phyloP scores from a whole-genome alignment of 2,888 invertebrate species.

The Rhabditoides inermis region DNA sequence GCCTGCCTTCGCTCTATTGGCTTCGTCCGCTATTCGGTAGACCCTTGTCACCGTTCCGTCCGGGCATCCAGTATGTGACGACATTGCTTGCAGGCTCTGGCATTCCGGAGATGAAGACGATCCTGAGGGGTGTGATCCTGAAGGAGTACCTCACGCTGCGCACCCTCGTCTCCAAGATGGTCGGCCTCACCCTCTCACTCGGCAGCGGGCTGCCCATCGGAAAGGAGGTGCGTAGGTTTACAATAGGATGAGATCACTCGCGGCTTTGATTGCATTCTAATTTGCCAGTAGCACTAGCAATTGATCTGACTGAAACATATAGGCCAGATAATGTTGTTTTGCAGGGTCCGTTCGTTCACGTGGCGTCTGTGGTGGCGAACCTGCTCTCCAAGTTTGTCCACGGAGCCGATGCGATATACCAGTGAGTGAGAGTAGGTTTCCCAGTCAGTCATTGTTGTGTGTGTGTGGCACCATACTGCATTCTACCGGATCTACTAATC shows the following conservation, averaged over 20 bases:
- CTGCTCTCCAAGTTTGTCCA: constrained; percentile 82
- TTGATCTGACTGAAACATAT: too few relatives aligned
- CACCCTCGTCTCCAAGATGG: constrained; percentile 84
- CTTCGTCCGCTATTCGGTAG: background rate
- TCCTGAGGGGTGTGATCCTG: constrained; percentile 80
- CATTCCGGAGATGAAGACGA: constrained; percentile 66
- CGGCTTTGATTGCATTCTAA: too few relatives aligned
- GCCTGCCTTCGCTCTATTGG: background rate
- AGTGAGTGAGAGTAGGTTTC: too few relatives aligned
- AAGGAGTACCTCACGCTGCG: constrained; percentile 93
- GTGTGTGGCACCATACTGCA: too few relatives aligned
- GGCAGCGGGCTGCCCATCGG: constrained; percentile 92
- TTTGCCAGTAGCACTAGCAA: too few relatives aligned
- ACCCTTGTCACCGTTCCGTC: background rate
- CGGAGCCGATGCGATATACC: constrained; percentile 34
- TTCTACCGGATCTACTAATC: too few relatives aligned
- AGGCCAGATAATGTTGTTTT: too few relatives aligned
- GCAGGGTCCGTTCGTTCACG: constrained; percentile 90
- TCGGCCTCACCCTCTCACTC: constrained; percentile 85
- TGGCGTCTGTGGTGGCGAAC: constrained; percentile 89
- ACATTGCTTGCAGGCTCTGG: constrained; percentile 17
- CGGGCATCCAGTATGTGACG: background rate
- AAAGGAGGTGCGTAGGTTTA: constrained; percentile 66
- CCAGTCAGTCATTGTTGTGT: too few relatives aligned
- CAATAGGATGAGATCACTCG: too few relatives aligned